Evolutionary conservation across 2,888 invertebrate species (phyloP), one percentile per base, ranked within the genome.

Genomic region (Drosophila meridiana): DNA sequence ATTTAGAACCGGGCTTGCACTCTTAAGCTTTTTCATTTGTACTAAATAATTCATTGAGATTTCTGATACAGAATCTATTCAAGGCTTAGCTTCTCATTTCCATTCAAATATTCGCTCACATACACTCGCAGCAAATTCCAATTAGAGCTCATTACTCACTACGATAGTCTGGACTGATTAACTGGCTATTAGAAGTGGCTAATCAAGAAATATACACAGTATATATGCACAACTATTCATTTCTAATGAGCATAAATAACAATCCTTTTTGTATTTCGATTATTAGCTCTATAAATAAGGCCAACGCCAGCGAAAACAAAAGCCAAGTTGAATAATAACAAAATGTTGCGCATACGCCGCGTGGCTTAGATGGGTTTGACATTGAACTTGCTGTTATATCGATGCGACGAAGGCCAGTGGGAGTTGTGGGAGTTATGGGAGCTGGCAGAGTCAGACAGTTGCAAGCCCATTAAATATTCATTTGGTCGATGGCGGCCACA

Each of bases 311-410:
- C 63, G 28, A 52, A 55, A 67, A 32, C 40, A 56, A 56, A 56
- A n/a, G 59, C 30, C 40, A 32, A 42, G 40, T 1, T 32, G 14
- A 55, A 36, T 13, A 38, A 55, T 28, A 38, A 28, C 53, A 14
- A 26, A 36, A 58, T 64, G 26, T 70, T 67, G 76, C 63, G 76
- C 61, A 78, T 73, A 78, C 80, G 80, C 72, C 68, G 65, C 42
- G 53, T 76, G 45, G 47, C 52, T n/a, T 52, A 11, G n/a, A 47
- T 30, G 36, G 64, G 76, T 52, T 74, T 90, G 90, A 89, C 87
- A 90, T 87, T 87, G 87, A 87, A 87, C 87, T 87, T 87, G 88
- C 55, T 56, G 68, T 67, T 66, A 60, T 72, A 66, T 86, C 90
- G 78, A 89, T 87, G 77, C 32, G 30, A 38, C 52, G 70, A 84